A percentile compares a stretch with the other conserved stretches of the same genome.
phyloP scores from a whole-genome alignment of 2,113 vertebrate species.

The Pachypanchax playfairii region DNA sequence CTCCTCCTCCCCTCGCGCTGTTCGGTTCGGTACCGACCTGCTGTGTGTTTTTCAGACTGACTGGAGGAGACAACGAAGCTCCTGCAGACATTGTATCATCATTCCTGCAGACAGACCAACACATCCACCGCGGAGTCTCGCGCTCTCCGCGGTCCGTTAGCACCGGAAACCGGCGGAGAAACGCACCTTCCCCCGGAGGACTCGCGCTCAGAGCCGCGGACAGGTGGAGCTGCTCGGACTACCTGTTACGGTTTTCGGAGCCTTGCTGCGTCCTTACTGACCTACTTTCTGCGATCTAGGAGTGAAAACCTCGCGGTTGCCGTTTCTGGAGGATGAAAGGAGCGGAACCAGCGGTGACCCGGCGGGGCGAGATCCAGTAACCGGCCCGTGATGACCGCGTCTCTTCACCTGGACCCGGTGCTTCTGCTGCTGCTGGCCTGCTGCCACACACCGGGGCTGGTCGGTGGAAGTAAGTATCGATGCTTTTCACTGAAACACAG shows the following conservation, averaged over 20 bases:
- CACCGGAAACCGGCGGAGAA: too few relatives aligned
- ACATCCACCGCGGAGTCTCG: not conserved
- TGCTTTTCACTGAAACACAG: not conserved
- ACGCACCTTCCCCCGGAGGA: too few relatives aligned
- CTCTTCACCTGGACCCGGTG: slow-evolving; percentile 46
- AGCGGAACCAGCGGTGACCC: slow-evolving; percentile 39
- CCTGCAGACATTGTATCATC: slow-evolving; percentile 36
- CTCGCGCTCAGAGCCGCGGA: not conserved
- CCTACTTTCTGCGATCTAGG: slow-evolving; percentile 49
- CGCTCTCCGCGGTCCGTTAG: too few relatives aligned
- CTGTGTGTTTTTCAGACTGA: slow-evolving; percentile 7
- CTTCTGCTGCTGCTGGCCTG: slow-evolving; percentile 59
- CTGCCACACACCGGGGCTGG: slow-evolving; percentile 45
- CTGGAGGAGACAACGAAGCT: slow-evolving; percentile 24
- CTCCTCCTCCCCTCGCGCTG: slow-evolving; percentile 28
- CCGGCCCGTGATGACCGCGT: slow-evolving; percentile 45
- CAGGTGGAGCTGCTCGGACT: slow-evolving; percentile 19
- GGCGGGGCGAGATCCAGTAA: slow-evolving; percentile 28
- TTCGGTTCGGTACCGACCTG: slow-evolving; percentile 21
- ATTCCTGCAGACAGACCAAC: not conserved
- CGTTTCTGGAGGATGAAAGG: slow-evolving; percentile 12
- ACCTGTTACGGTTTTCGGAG: slow-evolving; percentile 55
- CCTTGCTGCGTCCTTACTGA: slow-evolving; percentile 24
- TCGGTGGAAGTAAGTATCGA: slow-evolving; percentile 59
- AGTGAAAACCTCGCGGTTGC: not conserved